These are phyloP conservation scores for Leucoma salicis DNA, from an alignment of 2,888 invertebrate genomes.

Conservation along the genomic window DNA sequence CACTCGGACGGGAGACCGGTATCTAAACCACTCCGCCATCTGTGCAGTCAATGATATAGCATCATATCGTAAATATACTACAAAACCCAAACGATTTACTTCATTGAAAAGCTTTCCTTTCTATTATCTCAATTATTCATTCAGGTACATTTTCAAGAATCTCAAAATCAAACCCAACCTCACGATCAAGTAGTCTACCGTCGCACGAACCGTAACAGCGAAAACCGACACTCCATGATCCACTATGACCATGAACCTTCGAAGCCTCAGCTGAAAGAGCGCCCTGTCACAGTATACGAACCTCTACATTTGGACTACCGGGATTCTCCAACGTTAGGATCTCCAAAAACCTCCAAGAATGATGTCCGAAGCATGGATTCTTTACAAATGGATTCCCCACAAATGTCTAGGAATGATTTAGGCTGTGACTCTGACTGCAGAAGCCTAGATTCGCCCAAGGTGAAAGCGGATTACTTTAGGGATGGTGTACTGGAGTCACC, in stretches of 20 bases:
- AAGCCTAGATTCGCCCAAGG: slow-evolving; percentile 70
- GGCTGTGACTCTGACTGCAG: slow-evolving; percentile 69
- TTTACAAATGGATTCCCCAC: slow-evolving; percentile 70
- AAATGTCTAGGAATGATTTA: slow-evolving; percentile 65
- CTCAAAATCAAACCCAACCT: slow-evolving; percentile 37
- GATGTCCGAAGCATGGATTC: slow-evolving; percentile 71
- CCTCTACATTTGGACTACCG: slow-evolving; percentile 72
- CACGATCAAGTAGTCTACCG: slow-evolving; percentile 58
- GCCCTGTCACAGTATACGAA: slow-evolving; percentile 72
- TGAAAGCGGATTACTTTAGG: slow-evolving; percentile 67
- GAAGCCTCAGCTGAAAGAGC: slow-evolving; percentile 68
- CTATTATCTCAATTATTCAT: slow-evolving; percentile 11
- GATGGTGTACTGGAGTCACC: slow-evolving; percentile 68
- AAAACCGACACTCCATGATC: slow-evolving; percentile 78
- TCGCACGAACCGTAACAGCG: slow-evolving; percentile 62
- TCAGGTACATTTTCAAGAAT: slow-evolving; percentile 75
- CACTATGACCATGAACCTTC: slow-evolving; percentile 71
- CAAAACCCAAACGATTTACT: too few relatives aligned
- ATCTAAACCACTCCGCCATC: too few relatives aligned
- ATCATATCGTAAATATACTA: too few relatives aligned
- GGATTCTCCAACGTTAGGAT: slow-evolving; percentile 66
- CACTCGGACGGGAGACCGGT: too few relatives aligned
- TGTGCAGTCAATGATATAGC: too few relatives aligned
- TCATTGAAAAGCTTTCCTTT: too few relatives aligned
- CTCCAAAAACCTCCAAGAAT: slow-evolving; percentile 69